Base-by-base conservation (phyloP, 2,113 vertebrate genomes). In the Hippocampus guttulatus region DNA sequence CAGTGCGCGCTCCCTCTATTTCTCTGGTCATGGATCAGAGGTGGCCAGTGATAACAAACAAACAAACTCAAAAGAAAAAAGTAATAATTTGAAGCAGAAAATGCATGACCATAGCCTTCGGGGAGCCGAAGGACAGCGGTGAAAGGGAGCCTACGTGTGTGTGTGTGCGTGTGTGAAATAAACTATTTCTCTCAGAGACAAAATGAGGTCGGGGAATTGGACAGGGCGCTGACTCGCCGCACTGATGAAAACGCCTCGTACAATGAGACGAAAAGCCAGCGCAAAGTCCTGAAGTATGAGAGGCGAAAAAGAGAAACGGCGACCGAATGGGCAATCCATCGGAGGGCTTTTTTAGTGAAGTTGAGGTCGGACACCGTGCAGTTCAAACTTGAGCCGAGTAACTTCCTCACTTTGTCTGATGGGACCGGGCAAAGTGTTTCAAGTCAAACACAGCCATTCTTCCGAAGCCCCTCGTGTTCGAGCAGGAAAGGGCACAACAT, bases 161-260 rank as follows among this genome's bases (percentile, higher is more conserved):
- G 16, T 73, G 27, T 3, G 58, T 75, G 58, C 74, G 16, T 73
- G 27, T 69, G 51, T 75, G 62, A 80, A 78, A 81, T n/a, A 38
- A 68, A 77, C 55, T 60, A 77, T 81, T 86, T 88, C 76, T 86
- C 80, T 78, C 73, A 41, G 27, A 88, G 75, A 72, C 79, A 84
- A 87, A 87, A 88, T 85, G 76, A 91, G 83, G 73, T 83, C 76
- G 78, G 80, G 70, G 82, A 87, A 85, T 82, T 83, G 78, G 78
- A 86, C 75, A 77, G 75, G 85, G 75, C 33, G 64, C 75, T 81
- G 74, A 75, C 12, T 69, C 68, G 81, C 70, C 30, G 62, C 69
- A 74, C 64, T 43, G 81, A 77, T 83, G 72, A 89, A 84, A 84
- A 77, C 69, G 63, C 21, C 68, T 77, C 73, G 73, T 77, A 81